Evolutionary conservation across 2,888 invertebrate genomes (phyloP), one percentile per base, ranked within the genome.

Genomic region (Abrostola triplasia): DNA sequence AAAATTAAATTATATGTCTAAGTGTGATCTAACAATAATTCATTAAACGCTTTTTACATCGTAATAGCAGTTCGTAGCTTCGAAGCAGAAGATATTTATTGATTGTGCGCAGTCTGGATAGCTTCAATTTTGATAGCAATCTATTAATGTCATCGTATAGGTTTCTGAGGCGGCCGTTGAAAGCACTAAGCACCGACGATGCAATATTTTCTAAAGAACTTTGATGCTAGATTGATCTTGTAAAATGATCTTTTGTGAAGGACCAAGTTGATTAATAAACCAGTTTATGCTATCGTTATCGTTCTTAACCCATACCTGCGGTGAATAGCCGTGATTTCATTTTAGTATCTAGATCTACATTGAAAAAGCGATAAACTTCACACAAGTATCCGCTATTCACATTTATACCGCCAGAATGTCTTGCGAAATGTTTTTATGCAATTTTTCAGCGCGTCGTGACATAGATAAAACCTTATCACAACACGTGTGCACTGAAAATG

Each of bases 101-200:
- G 67, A 70, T 61, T 55, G 63, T 62, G 56, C 67, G 38, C 35
- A 57, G 40, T 44, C 55, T 55, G n/a, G 48, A 61, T 67, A 13
- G 50, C 52, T 71, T 65, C 59, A 63, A 55, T 63, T 56, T 65
- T 44, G 72, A 75, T 75, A 73, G 65, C 65, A 42, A 75, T 75
- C 69, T 72, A 48, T 66, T 59, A 64, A 52, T 65, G 65, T 71
- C 65, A 61, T 49, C 53, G 59, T 63, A 67, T 65, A 74, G 60
- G 61, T 68, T 68, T 47, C 56, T 70, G 66, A 52, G 73, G 47
- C 51, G 61, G 53, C 40, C 54, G 40, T 56, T 53, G 58, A 57
- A 47, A 61, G 40, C 35, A 13, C 1, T 5, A 41, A 50, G 49
- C 12, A 38, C 56, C 51, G 12, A 49, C 9, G 56, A 65, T 41